These are phyloP conservation scores for Caenorhabditis panamensis DNA, from an alignment of 2,888 invertebrate genomes.

Conservation along the genomic window DNA sequence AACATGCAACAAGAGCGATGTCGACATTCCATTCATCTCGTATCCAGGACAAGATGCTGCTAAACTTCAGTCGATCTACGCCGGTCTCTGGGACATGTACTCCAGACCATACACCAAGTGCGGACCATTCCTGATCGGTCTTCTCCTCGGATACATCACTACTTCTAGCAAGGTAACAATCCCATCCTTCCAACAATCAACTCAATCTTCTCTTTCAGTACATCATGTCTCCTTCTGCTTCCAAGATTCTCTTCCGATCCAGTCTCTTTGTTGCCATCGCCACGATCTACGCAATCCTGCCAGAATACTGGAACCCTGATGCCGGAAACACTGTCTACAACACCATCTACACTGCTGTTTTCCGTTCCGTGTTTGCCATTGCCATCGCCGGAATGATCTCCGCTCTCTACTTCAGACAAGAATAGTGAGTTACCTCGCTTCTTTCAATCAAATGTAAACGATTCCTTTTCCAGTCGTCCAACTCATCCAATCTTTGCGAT, in stretches of 20 bases:
- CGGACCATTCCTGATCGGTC: conserved; percentile 79
- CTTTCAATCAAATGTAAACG: background rate
- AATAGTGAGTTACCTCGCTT: conserved; percentile 48
- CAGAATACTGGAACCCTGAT: conserved; percentile 78
- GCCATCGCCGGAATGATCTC: conserved; percentile 74
- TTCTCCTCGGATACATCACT: conserved; percentile 74
- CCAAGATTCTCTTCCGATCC: conserved; percentile 52
- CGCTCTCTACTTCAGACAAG: conserved; percentile 62
- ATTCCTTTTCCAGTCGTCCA: conserved; percentile 61
- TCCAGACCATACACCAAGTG: conserved; percentile 79
- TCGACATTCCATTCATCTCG: conserved; percentile 80
- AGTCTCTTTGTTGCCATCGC: conserved; percentile 62
- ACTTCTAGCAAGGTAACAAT: conserved; percentile 34
- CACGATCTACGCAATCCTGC: conserved; percentile 79
- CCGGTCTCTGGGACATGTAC: conserved; percentile 79
- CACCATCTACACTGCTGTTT: conserved; percentile 77
- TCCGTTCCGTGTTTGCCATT: conserved; percentile 76
- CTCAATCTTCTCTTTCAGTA: conserved; percentile 19
- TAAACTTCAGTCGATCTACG: conserved; percentile 69
- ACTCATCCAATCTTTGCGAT: conserved; percentile 70
- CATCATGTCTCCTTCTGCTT: conserved; percentile 35
- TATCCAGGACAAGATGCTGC: conserved; percentile 71
- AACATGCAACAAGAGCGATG: conserved; percentile 79
- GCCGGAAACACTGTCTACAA: conserved; percentile 77
- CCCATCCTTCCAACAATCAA: background rate